A percentile compares a stretch with the other conserved stretches of the same genome.
Conservation (phyloP, 1,140 invertebrate genomes). For the Calliphora vicina region DNA sequence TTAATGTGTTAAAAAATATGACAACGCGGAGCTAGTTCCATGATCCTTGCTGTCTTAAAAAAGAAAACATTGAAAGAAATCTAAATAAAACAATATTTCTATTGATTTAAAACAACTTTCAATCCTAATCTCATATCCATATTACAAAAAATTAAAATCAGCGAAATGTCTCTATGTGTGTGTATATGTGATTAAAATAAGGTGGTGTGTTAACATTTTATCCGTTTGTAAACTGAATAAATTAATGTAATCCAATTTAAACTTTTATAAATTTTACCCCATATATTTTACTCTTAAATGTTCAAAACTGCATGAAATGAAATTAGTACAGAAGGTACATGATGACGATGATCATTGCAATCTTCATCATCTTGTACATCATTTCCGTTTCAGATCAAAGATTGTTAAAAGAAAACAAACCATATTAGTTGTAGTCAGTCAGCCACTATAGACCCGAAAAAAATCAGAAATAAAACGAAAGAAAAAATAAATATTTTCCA, state of each 20-base stretch:
- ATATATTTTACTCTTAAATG: background rate
- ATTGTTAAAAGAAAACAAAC: background rate
- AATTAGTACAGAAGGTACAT: background rate
- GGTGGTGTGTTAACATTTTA: too few relatives aligned
- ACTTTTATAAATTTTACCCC: background rate
- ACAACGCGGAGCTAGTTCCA: too few relatives aligned
- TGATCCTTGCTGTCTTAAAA: too few relatives aligned
- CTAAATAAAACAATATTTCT: too few relatives aligned
- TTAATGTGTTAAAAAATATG: too few relatives aligned
- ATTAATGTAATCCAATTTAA: background rate
- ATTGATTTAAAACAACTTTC: too few relatives aligned
- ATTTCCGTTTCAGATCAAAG: slow-evolving; percentile 7
- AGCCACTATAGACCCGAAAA: background rate
- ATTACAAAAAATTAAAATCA: too few relatives aligned
- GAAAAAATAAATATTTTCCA: background rate
- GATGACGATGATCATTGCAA: background rate
- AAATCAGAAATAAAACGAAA: background rate
- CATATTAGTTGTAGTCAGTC: background rate
- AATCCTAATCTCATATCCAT: too few relatives aligned
- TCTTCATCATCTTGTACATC: background rate
- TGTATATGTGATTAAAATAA: too few relatives aligned
- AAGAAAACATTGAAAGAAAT: too few relatives aligned
- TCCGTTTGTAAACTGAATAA: background rate
- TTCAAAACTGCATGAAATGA: background rate
- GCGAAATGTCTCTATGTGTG: too few relatives aligned